A percentile compares a stretch with the other conserved stretches of the same genome.
These are phyloP conservation scores for Gnatocerus cornutus DNA, from an alignment of 2,888 invertebrate species.

Conservation along the genomic window DNA sequence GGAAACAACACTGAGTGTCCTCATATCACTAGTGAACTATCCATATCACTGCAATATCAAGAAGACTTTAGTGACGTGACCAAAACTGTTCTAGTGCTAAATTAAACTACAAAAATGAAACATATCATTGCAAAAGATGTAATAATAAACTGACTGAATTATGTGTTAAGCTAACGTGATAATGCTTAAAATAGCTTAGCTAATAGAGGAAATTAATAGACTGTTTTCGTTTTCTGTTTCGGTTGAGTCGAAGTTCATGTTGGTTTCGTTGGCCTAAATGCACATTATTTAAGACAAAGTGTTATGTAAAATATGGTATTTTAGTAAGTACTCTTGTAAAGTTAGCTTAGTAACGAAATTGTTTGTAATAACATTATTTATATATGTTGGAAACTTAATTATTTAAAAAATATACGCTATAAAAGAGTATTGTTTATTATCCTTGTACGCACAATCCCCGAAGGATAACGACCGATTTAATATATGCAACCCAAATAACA, in stretches of 20 bases:
- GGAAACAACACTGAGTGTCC: conserved; percentile 83
- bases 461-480: conserved; percentile 24
- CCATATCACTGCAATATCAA: conserved; percentile 48
- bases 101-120: conserved; percentile 59
- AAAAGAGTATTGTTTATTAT: conserved; percentile 27
- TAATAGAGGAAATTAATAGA: conserved; percentile 44
- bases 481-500: conserved; percentile 40
- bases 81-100: conserved; percentile 58
- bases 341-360: conserved; percentile 51
- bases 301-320: conserved; percentile 46
- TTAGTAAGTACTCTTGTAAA: conserved; percentile 47
- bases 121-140: conserved; percentile 66
- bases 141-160: conserved; percentile 58
- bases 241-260: conserved; percentile 36
- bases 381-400: conserved; percentile 54
- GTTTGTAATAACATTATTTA: conserved; percentile 55
- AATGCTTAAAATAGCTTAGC: conserved; percentile 61
- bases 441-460: neutral
- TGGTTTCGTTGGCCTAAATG: conserved; percentile 47
- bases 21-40: conserved; percentile 44
- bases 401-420: conserved; percentile 49
- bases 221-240: conserved; percentile 34
- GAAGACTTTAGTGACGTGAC: conserved; percentile 58
- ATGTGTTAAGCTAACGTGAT: conserved; percentile 62
- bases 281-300: conserved; percentile 40